These are phyloP conservation scores for Cacatua alba DNA, from an alignment of 2,113 vertebrate genomes.

Conservation along the genomic window DNA sequence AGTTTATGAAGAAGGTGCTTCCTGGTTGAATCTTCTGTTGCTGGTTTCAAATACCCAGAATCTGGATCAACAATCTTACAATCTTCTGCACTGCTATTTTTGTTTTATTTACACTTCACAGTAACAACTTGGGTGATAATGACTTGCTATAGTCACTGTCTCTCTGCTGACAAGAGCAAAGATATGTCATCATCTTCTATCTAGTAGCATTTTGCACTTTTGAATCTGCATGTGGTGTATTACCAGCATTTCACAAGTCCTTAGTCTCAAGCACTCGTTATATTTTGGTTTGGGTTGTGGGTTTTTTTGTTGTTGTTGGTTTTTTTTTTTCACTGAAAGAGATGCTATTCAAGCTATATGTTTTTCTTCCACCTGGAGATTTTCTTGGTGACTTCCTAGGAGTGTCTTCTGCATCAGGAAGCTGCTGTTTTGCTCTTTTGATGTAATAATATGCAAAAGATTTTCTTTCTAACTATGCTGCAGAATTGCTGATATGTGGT, in stretches of 20 bases:
- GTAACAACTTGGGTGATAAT: conserved; percentile 70
- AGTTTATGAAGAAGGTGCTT: conserved; percentile 40
- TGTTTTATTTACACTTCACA: conserved; percentile 70
- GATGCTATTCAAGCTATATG: background rate
- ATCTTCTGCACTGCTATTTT: conserved; percentile 45
- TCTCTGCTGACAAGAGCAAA: conserved; percentile 71
- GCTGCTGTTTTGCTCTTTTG: background rate
- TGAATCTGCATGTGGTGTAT: conserved; percentile 44
- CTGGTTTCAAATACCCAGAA: conserved; percentile 53
- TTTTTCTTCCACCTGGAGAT: background rate
- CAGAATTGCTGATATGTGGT: background rate
- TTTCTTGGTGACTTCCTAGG: background rate
- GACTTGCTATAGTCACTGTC: conserved; percentile 65
- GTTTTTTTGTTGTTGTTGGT: background rate
- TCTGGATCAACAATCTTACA: conserved; percentile 59
- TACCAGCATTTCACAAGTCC: conserved; percentile 34
- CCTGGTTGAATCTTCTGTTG: conserved; percentile 15
- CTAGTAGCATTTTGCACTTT: conserved; percentile 60
- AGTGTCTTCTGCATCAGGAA: background rate
- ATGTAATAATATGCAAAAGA: background rate
- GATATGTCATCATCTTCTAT: conserved; percentile 63
- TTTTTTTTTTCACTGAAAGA: background rate
- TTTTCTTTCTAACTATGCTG: background rate
- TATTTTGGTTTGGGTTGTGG: background rate
- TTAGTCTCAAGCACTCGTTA: conserved; percentile 17